A percentile compares a stretch with the other conserved stretches of the same genome.
These are phyloP conservation scores for Chelonus formosanus DNA, from an alignment of 2,888 invertebrate species.

Conservation along the genomic window DNA sequence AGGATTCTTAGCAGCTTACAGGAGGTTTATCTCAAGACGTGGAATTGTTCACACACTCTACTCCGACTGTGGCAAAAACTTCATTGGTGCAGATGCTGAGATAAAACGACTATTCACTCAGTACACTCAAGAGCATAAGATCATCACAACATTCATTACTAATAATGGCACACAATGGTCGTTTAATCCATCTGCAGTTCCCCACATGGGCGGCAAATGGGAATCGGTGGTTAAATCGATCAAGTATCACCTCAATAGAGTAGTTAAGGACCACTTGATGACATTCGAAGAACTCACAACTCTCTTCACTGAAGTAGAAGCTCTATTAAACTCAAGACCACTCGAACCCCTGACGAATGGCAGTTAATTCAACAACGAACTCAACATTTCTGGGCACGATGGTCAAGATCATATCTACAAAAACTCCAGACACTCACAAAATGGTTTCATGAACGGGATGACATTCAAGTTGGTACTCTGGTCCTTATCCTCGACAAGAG, in stretches of 20 bases:
- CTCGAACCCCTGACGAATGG: slow-evolving; percentile 13
- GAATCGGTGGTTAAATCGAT: slow-evolving; percentile 26
- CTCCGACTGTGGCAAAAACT: slow-evolving; percentile 45
- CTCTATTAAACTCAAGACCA: slow-evolving; percentile 16
- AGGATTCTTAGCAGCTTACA: no score
- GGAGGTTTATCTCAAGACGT: no score
- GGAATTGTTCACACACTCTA: slow-evolving; percentile 33
- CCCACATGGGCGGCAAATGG: slow-evolving; percentile 29
- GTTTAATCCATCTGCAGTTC: slow-evolving; percentile 23
- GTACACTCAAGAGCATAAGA: neutral
- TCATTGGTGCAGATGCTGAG: slow-evolving; percentile 41
- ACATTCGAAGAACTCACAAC: slow-evolving; percentile 20
- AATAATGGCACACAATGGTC: slow-evolving; percentile 4
- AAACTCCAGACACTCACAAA: neutral
- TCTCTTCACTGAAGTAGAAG: slow-evolving; percentile 20
- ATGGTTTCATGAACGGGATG: neutral
- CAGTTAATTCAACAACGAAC: slow-evolving; percentile 15
- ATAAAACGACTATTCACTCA: slow-evolving; percentile 22
- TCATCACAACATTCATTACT: neutral
- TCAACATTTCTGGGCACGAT: slow-evolving; percentile 17
- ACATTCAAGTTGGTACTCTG: slow-evolving; percentile 27
- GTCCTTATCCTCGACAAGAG: slow-evolving; percentile 39
- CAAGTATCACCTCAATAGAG: slow-evolving; percentile 8
- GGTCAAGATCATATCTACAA: slow-evolving; percentile 8
- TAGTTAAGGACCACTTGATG: neutral